A percentile compares a stretch with the other conserved stretches of the same genome.
These are phyloP conservation scores for Aphelocoma californica DNA, from an alignment of 2,797 vertebrate species.

Conservation along the genomic window DNA sequence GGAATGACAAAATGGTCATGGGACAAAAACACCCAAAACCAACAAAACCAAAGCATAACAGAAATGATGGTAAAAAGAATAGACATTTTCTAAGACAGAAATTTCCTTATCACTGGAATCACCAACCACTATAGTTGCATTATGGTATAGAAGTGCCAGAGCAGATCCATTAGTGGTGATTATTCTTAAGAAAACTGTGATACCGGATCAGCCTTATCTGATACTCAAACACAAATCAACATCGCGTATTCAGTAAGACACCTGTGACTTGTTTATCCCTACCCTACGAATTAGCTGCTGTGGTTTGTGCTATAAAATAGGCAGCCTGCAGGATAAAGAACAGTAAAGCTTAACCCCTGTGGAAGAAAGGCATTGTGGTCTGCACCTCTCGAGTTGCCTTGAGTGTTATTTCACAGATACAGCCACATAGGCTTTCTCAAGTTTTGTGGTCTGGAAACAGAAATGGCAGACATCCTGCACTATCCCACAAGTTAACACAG, in stretches of 20 bases:
- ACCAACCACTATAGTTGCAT: background rate
- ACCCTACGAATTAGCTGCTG: background rate
- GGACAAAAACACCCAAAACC: background rate
- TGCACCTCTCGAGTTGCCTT: background rate
- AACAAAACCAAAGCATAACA: background rate
- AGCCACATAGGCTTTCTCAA: background rate
- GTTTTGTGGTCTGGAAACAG: constrained; percentile 37
- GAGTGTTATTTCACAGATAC: constrained; percentile 8
- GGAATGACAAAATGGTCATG: background rate
- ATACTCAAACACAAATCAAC: background rate
- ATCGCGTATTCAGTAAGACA: background rate
- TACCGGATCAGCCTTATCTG: background rate
- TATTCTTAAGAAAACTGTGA: background rate
- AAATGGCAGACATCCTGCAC: background rate
- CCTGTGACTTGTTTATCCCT: background rate
- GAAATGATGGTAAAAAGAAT: background rate
- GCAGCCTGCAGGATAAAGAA: constrained; percentile 6
- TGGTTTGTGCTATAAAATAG: background rate
- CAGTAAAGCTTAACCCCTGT: background rate
- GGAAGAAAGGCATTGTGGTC: constrained; percentile 2
- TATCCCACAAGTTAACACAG: background rate
- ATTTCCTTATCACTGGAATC: background rate
- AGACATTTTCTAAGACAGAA: background rate
- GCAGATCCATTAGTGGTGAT: background rate
- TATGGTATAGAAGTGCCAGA: background rate